Evolutionary conservation across 2,888 invertebrate species (phyloP).

Genomic region (Xestoiulus laeticollis): DNA sequence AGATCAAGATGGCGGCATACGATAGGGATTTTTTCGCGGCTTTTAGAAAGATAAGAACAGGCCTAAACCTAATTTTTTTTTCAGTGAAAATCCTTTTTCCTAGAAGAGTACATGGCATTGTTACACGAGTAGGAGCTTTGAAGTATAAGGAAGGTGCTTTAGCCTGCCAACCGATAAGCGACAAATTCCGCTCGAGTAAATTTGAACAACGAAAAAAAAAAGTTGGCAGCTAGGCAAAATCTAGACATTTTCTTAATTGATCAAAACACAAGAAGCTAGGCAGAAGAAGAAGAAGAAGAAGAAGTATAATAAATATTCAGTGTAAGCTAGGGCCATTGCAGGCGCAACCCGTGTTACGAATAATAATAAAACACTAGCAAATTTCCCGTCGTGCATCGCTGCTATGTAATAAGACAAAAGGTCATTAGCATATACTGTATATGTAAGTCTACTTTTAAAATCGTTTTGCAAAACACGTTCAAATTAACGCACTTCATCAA

Average conservation of each 20-base stretch:
- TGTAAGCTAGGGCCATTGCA: not conserved
- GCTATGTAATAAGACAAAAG: not conserved
- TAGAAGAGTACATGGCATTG: not conserved
- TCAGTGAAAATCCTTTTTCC: not conserved
- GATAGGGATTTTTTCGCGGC: too few species aligned
- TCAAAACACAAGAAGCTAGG: not conserved
- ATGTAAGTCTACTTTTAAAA: not conserved
- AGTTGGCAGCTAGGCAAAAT: conserved; percentile 26
- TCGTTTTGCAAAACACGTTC: conserved; percentile 26
- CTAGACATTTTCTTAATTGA: conserved; percentile 26
- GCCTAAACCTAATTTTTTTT: not conserved
- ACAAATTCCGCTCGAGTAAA: conserved; percentile 17
- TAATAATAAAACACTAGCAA: not conserved
- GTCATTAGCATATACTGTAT: too few species aligned
- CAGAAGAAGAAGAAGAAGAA: not conserved
- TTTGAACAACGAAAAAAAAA: not conserved
- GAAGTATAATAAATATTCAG: not conserved
- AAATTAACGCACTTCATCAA: conserved; percentile 8
- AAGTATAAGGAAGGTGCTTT: conserved; percentile 26
- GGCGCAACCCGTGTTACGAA: not conserved
- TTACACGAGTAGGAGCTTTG: conserved; percentile 25
- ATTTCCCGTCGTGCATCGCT: conserved; percentile 4
- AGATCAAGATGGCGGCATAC: not conserved
- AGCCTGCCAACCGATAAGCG: conserved; percentile 26
- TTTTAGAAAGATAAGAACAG: not conserved